Base-by-base conservation (phyloP, 64 coral and sea anemone species). In the Dendrophyllia cribrosa region DNA sequence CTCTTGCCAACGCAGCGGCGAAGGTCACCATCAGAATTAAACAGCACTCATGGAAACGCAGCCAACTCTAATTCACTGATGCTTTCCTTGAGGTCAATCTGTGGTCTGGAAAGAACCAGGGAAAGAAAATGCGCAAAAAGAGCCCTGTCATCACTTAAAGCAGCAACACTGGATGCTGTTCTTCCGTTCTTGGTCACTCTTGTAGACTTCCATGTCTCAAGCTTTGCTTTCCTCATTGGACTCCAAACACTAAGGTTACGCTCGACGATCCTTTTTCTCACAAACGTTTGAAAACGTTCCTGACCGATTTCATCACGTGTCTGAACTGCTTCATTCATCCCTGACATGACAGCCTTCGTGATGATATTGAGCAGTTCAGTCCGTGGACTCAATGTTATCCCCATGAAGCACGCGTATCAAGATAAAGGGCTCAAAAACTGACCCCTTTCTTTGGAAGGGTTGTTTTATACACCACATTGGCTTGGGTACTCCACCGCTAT, bases 61-160 rank as follows among this genome's bases (percentile, higher is more conserved):
- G 75, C 19, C 3, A 90, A 76, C 88, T 90, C 75, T 66, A 90
- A 79, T 21, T 79, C n/a, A 26, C 75, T 90, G 19, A 90, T 90
- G 88, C 75, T 90, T 67, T 80, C 74, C 65, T 90, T 90, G 24
- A 90, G 7, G 51, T 90, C 75, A 65, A 90, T 45, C 16, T 90
- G 75, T 59, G 88, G 74, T 67, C 88, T 59, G 22, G 88, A 90
- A 51, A 90, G 88, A 79, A 90, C 75, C n/a, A 59, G 51, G 16
- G 79, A 75, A 4, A 90, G 62, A 48, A 90, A 90, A 12, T 75
- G 75, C 51, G 88, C 88, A 58, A 90, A 90, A 21, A 79, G 48
- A 25, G 88, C 88, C 45, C 88, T 70, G 60, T 90, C 75, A 78
- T 90, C 88, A 53, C 20, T 59, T 69, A 90, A 21, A 55, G 88